phyloP scores from a whole-genome alignment of 2,888 invertebrate species.

The Cephalotes varians region DNA sequence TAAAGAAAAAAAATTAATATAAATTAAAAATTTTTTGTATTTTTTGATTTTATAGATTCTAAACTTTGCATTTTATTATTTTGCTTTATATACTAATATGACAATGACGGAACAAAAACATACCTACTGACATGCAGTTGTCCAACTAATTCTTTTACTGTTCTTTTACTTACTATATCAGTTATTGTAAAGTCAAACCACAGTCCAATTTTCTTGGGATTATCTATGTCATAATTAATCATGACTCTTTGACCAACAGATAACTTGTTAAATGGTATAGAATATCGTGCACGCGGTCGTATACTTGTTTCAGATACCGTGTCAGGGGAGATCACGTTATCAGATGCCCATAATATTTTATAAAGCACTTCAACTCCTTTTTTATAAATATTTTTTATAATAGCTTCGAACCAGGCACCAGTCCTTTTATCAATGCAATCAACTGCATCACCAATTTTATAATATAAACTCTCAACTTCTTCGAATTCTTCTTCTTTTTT shows the following conservation, averaged over 20 bases:
- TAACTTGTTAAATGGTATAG: slow-evolving; percentile 87
- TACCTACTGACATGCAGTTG: slow-evolving; percentile 87
- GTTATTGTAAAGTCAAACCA: slow-evolving; percentile 90
- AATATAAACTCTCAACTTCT: slow-evolving; percentile 86
- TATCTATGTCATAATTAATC: slow-evolving; percentile 92
- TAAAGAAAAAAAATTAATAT: neutral
- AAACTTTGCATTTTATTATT: neutral
- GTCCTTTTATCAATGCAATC: slow-evolving; percentile 89
- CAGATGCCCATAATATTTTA: slow-evolving; percentile 81
- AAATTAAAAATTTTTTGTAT: neutral
- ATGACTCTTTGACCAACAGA: slow-evolving; percentile 89
- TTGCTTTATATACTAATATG: neutral
- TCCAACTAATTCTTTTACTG: slow-evolving; percentile 86
- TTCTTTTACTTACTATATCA: slow-evolving; percentile 85
- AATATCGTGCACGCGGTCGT: slow-evolving; percentile 89
- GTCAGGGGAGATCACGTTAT: slow-evolving; percentile 80
- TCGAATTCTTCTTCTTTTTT: slow-evolving; percentile 68
- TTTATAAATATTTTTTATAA: slow-evolving; percentile 87
- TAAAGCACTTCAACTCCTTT: slow-evolving; percentile 77
- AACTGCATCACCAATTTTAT: slow-evolving; percentile 89
- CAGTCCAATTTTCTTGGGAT: slow-evolving; percentile 89
- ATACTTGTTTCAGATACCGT: slow-evolving; percentile 87
- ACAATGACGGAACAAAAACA: neutral
- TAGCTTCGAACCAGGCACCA: slow-evolving; percentile 92
- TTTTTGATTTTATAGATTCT: neutral